phyloP scores from a whole-genome alignment of 2,113 vertebrate species.

The Hemibagrus wyckioides region DNA sequence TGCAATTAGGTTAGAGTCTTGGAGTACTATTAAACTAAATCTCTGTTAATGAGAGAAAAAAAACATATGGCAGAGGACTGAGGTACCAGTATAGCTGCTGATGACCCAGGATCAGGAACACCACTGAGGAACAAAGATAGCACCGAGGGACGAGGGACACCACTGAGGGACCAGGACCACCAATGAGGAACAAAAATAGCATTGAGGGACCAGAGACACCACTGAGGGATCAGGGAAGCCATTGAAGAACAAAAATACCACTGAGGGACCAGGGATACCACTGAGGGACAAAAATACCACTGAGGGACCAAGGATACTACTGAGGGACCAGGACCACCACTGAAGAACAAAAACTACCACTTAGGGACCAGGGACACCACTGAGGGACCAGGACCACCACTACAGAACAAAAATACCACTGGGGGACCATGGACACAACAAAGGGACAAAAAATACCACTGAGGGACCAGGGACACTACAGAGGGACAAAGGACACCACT shows the following conservation, averaged over 20 bases:
- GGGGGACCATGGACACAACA: neutral
- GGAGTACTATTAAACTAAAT: neutral
- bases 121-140: neutral
- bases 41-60: neutral
- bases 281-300: neutral
- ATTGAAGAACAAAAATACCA: too few relatives aligned
- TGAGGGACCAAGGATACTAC: neutral
- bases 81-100: too few relatives aligned
- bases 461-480: neutral
- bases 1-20: neutral
- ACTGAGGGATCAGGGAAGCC: neutral
- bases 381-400: neutral
- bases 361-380: neutral
- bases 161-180: neutral
- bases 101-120: too few relatives aligned
- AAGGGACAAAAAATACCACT: neutral
- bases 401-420: too few relatives aligned
- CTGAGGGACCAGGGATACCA: neutral
- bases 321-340: neutral
- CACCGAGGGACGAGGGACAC: neutral
- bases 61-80: neutral
- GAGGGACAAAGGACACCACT: neutral
- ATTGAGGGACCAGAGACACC: neutral
- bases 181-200: neutral
- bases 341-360: neutral